Evolutionary conservation across 2,113 vertebrate genomes (phyloP).

Genomic region (Agelaius phoeniceus): DNA sequence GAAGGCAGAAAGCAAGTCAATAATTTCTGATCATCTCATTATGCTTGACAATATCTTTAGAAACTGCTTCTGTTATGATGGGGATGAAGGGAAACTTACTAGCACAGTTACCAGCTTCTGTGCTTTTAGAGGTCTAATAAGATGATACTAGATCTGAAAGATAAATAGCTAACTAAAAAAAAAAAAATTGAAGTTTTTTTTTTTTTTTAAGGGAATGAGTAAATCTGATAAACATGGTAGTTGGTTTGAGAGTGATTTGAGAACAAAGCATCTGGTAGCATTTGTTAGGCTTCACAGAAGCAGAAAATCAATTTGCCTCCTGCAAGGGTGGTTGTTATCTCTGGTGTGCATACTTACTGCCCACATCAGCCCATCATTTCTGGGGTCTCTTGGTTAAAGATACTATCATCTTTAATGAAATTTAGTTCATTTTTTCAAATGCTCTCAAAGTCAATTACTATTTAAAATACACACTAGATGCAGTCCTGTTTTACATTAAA

Average conservation of each 20-base stretch:
- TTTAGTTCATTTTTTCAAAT: background rate
- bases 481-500: background rate
- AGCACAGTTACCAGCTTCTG: background rate
- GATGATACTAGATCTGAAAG: background rate
- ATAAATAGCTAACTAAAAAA: background rate
- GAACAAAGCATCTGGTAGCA: background rate
- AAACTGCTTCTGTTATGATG: background rate
- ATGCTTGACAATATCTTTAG: background rate
- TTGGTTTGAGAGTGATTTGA: background rate
- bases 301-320: constrained; percentile 44
- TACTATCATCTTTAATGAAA: constrained; percentile 10
- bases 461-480: background rate
- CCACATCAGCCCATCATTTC: background rate
- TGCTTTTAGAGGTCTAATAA: background rate
- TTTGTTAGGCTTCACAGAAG: constrained; percentile 34
- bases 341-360: background rate
- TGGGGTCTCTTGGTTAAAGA: background rate
- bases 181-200: background rate
- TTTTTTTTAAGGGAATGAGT: background rate
- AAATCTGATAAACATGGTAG: background rate
- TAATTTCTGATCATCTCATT: constrained; percentile 10
- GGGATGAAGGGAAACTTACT: background rate
- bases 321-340: background rate
- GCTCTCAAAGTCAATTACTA: background rate
- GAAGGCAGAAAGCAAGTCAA: background rate